Conservation (phyloP, 2,888 invertebrate genomes). For the Temnothorax unifasciatus region DNA sequence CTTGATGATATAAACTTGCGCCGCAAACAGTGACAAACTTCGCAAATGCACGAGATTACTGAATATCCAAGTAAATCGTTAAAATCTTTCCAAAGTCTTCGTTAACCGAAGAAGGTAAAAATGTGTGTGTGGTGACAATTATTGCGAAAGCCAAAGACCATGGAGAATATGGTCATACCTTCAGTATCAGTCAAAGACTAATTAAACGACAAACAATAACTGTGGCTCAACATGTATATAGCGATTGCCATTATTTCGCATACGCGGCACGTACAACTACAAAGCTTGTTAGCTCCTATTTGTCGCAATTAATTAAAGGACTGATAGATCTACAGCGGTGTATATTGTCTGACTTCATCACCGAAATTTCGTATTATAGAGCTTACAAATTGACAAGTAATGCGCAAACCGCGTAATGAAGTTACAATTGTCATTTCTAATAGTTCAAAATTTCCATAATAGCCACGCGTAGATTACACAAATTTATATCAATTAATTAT, state of each 20-base stretch:
- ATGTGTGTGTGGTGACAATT: background rate
- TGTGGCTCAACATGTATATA: background rate
- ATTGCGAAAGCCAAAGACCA: background rate
- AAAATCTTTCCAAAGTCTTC: background rate
- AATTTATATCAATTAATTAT: constrained; percentile 9
- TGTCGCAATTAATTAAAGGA: constrained; percentile 46
- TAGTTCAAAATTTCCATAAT: background rate
- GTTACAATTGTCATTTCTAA: background rate
- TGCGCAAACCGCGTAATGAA: background rate
- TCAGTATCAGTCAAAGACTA: background rate
- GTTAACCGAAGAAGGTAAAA: background rate
- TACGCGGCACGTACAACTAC: background rate
- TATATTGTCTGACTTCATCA: constrained; percentile 5
- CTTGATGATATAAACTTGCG: constrained; percentile 10
- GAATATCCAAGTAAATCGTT: background rate
- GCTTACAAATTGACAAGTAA: background rate
- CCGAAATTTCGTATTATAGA: background rate
- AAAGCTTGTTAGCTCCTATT: constrained; percentile 39
- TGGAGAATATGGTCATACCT: background rate
- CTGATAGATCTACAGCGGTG: constrained; percentile 3
- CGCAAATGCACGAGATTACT: background rate
- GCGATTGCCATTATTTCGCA: constrained; percentile 19
- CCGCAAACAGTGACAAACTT: background rate
- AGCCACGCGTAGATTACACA: background rate
- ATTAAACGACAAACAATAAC: constrained; percentile 8